Conservation (phyloP, 2,888 invertebrate genomes). For the Tortrix viridana region DNA sequence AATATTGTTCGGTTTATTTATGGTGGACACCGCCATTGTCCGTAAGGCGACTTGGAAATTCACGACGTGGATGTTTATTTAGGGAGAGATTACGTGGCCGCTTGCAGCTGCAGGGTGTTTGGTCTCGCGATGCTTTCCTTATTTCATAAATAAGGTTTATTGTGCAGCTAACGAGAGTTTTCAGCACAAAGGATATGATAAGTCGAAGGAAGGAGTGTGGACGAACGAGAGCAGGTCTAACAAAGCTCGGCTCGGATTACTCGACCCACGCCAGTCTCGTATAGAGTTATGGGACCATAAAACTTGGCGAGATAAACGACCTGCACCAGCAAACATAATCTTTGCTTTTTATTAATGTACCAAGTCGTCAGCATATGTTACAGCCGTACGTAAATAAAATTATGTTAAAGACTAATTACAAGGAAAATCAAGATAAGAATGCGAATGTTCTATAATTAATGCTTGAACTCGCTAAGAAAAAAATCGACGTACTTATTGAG, state of each 20-base stretch:
- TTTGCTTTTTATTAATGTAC: slow-evolving; percentile 28
- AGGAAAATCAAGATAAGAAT: slow-evolving; percentile 1
- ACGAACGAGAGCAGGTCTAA: slow-evolving; percentile 43
- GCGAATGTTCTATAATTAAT: slow-evolving; percentile 38
- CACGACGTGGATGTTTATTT: slow-evolving; percentile 60
- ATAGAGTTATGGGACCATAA: slow-evolving; percentile 67
- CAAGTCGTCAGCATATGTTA: slow-evolving; percentile 18
- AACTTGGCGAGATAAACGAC: slow-evolving; percentile 58
- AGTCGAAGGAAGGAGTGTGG: slow-evolving; percentile 33
- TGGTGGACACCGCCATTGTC: slow-evolving; percentile 78
- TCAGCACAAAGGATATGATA: slow-evolving; percentile 42
- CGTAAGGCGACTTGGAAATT: slow-evolving; percentile 55
- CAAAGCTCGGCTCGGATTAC: slow-evolving; percentile 60
- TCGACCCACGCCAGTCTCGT: slow-evolving; percentile 62
- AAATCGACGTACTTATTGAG: no score
- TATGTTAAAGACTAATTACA: background rate
- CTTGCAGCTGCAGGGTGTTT: slow-evolving; percentile 27
- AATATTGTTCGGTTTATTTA: slow-evolving; percentile 81
- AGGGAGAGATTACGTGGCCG: slow-evolving; percentile 41
- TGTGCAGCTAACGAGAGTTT: background rate
- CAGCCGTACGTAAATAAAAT: background rate
- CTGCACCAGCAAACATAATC: slow-evolving; percentile 12
- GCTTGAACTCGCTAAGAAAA: no score
- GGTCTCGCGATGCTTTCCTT: no score
- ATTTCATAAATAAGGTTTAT: no score